A percentile compares a stretch with the other conserved stretches of the same genome.
phyloP scores from a whole-genome alignment of 2,113 vertebrate species.

The Lipophrys pholis region DNA sequence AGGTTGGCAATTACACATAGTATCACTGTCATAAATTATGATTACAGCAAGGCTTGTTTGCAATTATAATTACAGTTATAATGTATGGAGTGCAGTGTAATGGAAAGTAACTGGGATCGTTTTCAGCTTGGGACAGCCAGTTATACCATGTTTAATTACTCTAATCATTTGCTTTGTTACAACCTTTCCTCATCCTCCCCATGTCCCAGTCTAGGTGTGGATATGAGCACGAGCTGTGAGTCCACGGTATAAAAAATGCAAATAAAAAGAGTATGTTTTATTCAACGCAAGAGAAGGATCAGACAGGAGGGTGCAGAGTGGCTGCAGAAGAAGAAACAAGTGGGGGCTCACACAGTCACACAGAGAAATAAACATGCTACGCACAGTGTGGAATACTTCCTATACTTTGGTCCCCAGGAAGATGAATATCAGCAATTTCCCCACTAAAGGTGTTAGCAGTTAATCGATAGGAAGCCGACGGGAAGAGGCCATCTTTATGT shows the following conservation, averaged over 20 bases:
- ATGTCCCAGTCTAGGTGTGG: conserved; percentile 41
- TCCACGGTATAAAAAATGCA: conserved; percentile 53
- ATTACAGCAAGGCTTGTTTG: conserved; percentile 73
- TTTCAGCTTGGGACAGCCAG: conserved; percentile 65
- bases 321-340: conserved; percentile 57
- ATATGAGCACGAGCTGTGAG: conserved; percentile 61
- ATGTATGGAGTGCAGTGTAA: conserved; percentile 71
- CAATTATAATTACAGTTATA: conserved; percentile 79
- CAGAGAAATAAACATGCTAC: conserved; percentile 22
- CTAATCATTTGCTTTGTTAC: conserved; percentile 61
- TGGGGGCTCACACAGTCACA: conserved; percentile 22
- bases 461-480: conserved; percentile 68
- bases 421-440: conserved; percentile 66
- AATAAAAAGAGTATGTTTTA: conserved; percentile 72
- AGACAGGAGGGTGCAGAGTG: conserved; percentile 62
- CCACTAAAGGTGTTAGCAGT: conserved; percentile 40
- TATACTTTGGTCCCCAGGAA: conserved; percentile 48
- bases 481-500: conserved; percentile 20
- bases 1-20: conserved; percentile 58
- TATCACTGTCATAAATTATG: conserved; percentile 76
- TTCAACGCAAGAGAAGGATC: conserved; percentile 68
- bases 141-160: conserved; percentile 79
- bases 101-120: conserved; percentile 66
- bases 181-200: conserved; percentile 35
- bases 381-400: conserved; percentile 29